Conservation (phyloP, 64 coral and sea anemone genomes). For the Montipora foliosa region DNA sequence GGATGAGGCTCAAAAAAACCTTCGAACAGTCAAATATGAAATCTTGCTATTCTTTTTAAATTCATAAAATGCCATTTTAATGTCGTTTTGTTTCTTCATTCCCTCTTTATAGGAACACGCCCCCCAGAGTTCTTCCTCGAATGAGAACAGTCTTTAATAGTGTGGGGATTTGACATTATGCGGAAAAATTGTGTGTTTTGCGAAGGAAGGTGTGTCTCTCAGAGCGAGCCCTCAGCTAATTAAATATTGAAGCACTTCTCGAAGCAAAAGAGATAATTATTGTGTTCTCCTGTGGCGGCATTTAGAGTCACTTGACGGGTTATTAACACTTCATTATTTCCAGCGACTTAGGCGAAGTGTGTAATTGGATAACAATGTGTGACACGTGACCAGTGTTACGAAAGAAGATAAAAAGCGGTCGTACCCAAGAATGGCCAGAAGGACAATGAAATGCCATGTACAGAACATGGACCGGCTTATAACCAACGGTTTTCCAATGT, state of each 20-base stretch:
- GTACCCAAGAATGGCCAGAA: conserved; percentile 27
- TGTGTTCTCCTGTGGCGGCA: neutral
- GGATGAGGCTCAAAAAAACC: no score
- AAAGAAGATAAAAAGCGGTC: conserved; percentile 32
- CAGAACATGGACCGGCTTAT: conserved; percentile 12
- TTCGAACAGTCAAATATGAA: no score
- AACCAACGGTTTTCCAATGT: conserved; percentile 1
- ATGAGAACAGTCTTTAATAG: neutral
- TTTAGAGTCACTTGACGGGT: conserved; percentile 28
- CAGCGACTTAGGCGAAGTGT: conserved; percentile 5
- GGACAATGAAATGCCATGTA: conserved; percentile 40
- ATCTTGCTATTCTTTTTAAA: no score
- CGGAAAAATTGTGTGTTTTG: neutral
- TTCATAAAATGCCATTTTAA: no score
- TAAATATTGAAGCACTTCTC: neutral
- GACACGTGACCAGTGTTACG: conserved; percentile 23
- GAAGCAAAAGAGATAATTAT: neutral
- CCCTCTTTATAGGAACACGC: neutral
- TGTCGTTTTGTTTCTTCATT: neutral
- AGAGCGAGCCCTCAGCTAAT: neutral
- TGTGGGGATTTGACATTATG: neutral
- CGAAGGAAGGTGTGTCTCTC: neutral
- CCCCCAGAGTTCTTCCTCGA: neutral
- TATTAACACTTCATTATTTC: conserved; percentile 63
- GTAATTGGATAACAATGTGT: conserved; percentile 64